Conservation (phyloP, 2,797 vertebrate genomes). For the Gephyroberyx darwinii region DNA sequence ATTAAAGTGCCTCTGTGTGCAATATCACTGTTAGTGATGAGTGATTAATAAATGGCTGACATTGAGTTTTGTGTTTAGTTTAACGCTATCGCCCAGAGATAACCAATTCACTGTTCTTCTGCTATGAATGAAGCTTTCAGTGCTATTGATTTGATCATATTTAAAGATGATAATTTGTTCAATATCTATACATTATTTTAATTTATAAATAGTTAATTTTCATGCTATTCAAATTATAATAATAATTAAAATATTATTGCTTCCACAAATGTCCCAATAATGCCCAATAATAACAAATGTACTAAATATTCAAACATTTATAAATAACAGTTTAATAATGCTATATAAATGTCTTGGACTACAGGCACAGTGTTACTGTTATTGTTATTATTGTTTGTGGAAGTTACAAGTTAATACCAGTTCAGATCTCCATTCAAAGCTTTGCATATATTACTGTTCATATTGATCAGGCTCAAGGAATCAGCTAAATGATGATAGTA, state of each 20-base stretch:
- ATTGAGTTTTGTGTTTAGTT: not conserved
- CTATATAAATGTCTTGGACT: no score
- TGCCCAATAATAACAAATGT: no score
- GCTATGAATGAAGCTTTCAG: not conserved
- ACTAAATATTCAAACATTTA: no score
- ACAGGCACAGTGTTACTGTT: no score
- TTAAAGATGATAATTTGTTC: not conserved
- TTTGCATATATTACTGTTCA: not conserved
- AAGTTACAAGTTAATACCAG: not conserved
- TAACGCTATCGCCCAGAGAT: no score
- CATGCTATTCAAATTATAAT: no score
- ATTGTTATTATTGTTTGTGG: no score
- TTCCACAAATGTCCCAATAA: no score
- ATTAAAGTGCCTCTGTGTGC: slow-evolving; percentile 7
- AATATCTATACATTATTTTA: no score
- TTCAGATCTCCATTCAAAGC: not conserved
- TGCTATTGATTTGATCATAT: not conserved
- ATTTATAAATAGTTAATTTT: no score
- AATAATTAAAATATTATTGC: no score
- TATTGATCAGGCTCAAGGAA: not conserved
- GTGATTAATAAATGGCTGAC: slow-evolving; percentile 24
- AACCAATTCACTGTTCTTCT: not conserved
- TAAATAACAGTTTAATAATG: no score
- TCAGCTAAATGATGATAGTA: not conserved
- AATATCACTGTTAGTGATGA: slow-evolving; percentile 10